These are phyloP conservation scores for Boulengeromyrus knoepffleri DNA, from an alignment of 2,113 vertebrate species.

Conservation along the genomic window DNA sequence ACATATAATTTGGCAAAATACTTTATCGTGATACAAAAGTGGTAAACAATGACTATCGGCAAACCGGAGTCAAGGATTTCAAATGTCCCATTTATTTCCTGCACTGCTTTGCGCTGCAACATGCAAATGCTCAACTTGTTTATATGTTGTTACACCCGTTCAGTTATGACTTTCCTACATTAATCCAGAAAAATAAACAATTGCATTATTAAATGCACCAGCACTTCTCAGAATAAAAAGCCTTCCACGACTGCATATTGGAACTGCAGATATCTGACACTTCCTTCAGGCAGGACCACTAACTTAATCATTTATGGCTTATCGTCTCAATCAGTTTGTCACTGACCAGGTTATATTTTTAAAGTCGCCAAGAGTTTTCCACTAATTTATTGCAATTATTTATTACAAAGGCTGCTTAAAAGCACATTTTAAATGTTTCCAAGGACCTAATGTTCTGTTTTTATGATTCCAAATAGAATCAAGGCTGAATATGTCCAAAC, in stretches of 20 bases:
- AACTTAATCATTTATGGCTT: background rate
- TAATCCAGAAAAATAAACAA: too few species aligned
- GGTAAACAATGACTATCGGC: background rate
- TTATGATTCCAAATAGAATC: background rate
- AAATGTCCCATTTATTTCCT: background rate
- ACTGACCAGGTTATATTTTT: background rate
- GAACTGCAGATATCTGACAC: too few species aligned
- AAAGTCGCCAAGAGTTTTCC: background rate
- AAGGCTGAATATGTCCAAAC: background rate
- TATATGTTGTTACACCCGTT: too few species aligned
- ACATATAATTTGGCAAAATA: background rate
- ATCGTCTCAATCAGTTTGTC: background rate
- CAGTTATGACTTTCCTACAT: too few species aligned
- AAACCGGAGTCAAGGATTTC: background rate
- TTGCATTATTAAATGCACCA: too few species aligned
- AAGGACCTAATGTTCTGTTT: background rate
- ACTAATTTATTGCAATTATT: background rate
- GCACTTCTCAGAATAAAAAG: too few species aligned
- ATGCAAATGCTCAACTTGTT: background rate
- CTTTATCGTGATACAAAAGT: background rate
- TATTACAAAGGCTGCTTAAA: background rate
- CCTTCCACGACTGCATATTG: too few species aligned
- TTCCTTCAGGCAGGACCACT: background rate
- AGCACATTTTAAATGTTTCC: background rate
- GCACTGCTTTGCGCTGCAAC: background rate